Base-by-base conservation (phyloP, 2,888 invertebrate genomes). In the Polyommatus iphigenia region DNA sequence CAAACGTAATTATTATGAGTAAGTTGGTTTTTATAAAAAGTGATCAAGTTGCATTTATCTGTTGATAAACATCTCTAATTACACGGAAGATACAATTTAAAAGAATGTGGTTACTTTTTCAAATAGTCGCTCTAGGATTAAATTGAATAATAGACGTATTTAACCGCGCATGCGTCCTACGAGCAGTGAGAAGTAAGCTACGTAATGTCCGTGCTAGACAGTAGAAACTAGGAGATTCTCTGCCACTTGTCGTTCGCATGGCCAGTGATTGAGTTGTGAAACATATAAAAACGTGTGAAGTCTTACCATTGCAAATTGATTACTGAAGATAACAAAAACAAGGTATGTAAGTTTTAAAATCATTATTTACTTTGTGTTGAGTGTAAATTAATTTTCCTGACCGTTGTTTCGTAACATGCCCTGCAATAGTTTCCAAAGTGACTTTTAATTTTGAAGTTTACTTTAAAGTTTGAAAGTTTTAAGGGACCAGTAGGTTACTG, bases 121-220 rank as follows among this genome's bases (percentile, higher is more conserved):
- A 77, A 78, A 57, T 67, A 72, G 71, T 73, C n/a, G 71, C 46
- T 88, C 88, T 88, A 88, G 87, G 84, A 73, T 83, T 79, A 83
- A 85, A 89, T 89, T 88, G 85, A 87, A 86, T 85, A 89, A 89
- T 88, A 89, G 90, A 89, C 87, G 86, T 86, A 82, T 84, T 84
- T 80, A 81, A 79, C 79, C 82, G 87, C 91, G 91, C 91, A 91
- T 89, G 91, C 91, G 91, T 87, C 80, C 81, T 81, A 77, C 81
- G 82, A 84, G 77, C 84, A 82, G 79, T 80, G 82, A 87, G 89
- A 89, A 91, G 91, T 90, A 84, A 89, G 90, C 84, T 79, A 82
- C 87, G 81, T 77, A 76, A 71, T 78, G 79, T 79, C 15, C 29
- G 29, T 32, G 67, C 67, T 29, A 71, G 76, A 76, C 78, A 79